Evolutionary conservation across 1,140 invertebrate species (phyloP), one percentile per base, ranked within the genome.

Genomic region (Microplitis demolitor): DNA sequence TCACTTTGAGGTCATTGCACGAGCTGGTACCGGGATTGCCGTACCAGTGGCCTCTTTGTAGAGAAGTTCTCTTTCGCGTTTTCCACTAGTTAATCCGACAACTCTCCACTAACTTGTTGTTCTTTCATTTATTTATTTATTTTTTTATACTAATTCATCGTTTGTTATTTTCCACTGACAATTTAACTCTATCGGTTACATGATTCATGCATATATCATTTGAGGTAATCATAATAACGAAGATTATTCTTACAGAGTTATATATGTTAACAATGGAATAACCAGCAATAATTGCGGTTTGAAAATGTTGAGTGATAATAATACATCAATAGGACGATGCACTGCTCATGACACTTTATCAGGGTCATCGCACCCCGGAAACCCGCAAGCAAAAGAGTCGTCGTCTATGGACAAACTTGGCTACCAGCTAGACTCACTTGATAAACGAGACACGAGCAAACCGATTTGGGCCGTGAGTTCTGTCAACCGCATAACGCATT

Each of bases 1-100:
- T 76, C 54, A 74, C 70, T 76, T 72, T 62, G 75, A 72, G 75
- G 75, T 74, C 72, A 76, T 72, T 76, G 75, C 71, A 72, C 73
- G 63, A 72, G 58, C 67, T 71, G 51, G 68, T 72, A 72, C 67
- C 71, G 72, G 69, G 72, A 69, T 69, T 64, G 66, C 66, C 72
- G 72, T 73, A 69, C 67, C 66, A 73, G 66, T 73, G 66, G 66
- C 67, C 66, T 73, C 67, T 73, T 73, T 69, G 66, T 37, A 63
- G 66, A 11, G 4, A n/a, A 62, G 16, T 62, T 73, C 6, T 53
- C 37, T 63, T 67, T 56, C 50, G 39, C 53, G 53, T 73, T 63
- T 56, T 73, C 33, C 45, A 63, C 60, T 45, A 14, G 64, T 4
- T 34, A 45, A 56, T 24, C 3, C n/a, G 13, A 61, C 54, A n/a